phyloP scores from a whole-genome alignment of 2,113 vertebrate genomes.

The Diphyllodes magnificus region DNA sequence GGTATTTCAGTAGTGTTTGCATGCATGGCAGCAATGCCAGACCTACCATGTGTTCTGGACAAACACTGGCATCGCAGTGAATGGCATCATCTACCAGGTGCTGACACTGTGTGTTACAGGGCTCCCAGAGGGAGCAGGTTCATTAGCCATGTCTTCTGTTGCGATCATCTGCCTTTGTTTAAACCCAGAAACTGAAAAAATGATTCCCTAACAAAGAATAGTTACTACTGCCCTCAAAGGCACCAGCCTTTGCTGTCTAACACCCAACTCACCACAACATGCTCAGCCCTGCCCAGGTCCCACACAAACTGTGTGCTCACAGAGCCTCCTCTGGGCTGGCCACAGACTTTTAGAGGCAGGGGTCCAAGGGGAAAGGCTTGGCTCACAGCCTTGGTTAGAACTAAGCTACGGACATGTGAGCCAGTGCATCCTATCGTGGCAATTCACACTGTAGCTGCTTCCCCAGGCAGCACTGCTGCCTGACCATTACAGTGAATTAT shows the following conservation, averaged over 20 bases:
- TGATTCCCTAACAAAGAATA: not conserved
- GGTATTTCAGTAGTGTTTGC: not conserved
- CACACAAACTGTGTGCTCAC: not conserved
- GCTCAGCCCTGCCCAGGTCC: not conserved
- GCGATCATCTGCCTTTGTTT: not conserved
- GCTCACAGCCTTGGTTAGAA: not conserved
- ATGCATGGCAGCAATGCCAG: not conserved
- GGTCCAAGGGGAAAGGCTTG: not conserved
- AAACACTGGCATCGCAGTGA: not conserved
- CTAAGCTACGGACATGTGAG: not conserved
- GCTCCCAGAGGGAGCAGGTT: not conserved
- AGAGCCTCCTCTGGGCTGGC: not conserved
- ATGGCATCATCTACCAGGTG: constrained; percentile 34
- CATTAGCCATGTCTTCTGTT: not conserved
- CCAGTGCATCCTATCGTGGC: not conserved
- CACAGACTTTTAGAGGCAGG: not conserved
- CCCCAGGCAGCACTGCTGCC: not conserved
- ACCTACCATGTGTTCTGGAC: not conserved
- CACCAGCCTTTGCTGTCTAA: not conserved
- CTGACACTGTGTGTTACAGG: not conserved
- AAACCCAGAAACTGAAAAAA: constrained; percentile 1
- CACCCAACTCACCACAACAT: not conserved
- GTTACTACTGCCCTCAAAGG: not conserved
- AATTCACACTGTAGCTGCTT: not conserved
- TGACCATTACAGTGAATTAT: not conserved